Evolutionary conservation across 2,888 invertebrate species (phyloP), one percentile per base, ranked within the genome.

Genomic region (Athalia circularis): DNA sequence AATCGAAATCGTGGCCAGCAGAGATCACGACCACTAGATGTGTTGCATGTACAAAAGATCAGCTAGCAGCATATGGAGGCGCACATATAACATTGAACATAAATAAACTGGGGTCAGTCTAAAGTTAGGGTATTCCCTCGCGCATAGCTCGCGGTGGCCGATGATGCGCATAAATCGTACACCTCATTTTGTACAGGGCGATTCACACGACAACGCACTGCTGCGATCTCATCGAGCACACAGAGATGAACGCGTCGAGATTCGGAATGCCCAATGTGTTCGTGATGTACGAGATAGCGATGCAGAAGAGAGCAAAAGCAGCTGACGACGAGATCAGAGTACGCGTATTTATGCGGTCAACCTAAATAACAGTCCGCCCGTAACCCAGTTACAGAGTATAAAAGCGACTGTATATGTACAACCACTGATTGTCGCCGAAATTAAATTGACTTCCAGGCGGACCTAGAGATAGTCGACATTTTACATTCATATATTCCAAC

Each of bases 381-480:
- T 72, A 72, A 72, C 72, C 72, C 72, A 72, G 72, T 72, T 72
- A 59, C 13, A 72, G 43, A 72, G 45, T 57, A 72, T 43, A 72
- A 72, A 29, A 29, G 29, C 54, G 52, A 59, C 47, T 59, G 59
- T 59, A 47, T 54, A 59, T 68, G 68, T 54, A 29, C 29, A 29
- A 29, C 29, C 29, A 2, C 29, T 29, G 29, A 29, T 29, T 29
- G 72, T 72, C 45, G 47, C 57, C 72, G 59, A 72, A 72, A 72
- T 72, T 45, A 72, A 47, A 72, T 72, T 72, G 72, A 72, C 72
- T 72, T 72, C 72, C 72, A 72, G 57, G 57, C 72, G 15, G 59
- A 72, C 57, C 72, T 72, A 43, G 7, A 15, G 43, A 43, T 3
- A 43, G 9, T 15, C 59, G n/a, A 13, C 62, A 13, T 8, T 8